Conservation (phyloP, 2,888 invertebrate genomes). For the Adelognathus sp. region DNA sequence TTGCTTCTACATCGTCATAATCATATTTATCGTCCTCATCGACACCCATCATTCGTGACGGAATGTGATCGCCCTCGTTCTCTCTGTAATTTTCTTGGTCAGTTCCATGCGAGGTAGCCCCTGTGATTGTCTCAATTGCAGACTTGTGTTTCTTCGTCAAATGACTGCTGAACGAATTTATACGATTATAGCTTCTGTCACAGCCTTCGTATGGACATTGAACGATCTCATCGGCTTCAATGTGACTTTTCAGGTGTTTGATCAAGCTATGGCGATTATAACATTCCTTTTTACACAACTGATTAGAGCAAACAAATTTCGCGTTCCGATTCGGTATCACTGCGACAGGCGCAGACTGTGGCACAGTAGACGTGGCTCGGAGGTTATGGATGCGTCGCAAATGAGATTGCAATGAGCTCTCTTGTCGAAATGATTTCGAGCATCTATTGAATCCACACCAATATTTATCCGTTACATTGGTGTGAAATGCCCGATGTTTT, state of each 20-base stretch:
- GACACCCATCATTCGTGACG: neutral
- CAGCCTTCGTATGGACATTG: neutral
- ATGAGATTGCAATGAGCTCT: constrained; percentile 13
- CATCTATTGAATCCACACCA: constrained; percentile 11
- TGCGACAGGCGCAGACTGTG: neutral
- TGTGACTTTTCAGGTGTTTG: constrained; percentile 13
- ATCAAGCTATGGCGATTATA: neutral
- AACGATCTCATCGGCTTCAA: neutral
- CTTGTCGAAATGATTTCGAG: constrained; percentile 5
- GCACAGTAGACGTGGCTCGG: neutral
- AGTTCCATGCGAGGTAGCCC: neutral
- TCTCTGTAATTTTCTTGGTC: neutral
- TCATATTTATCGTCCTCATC: neutral
- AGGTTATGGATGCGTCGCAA: constrained; percentile 2
- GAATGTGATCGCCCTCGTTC: neutral
- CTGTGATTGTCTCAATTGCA: neutral
- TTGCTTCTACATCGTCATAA: neutral
- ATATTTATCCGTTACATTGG: constrained; percentile 6
- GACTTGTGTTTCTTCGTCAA: constrained; percentile 8
- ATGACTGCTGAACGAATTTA: constrained; percentile 19
- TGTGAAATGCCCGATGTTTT: constrained; percentile 12
- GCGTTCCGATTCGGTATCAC: neutral
- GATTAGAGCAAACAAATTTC: constrained; percentile 2
- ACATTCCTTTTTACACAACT: constrained; percentile 5
- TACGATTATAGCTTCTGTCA: neutral